These are phyloP conservation scores for Drosophila bunnanda DNA, from an alignment of 2,888 invertebrate genomes.

Conservation along the genomic window DNA sequence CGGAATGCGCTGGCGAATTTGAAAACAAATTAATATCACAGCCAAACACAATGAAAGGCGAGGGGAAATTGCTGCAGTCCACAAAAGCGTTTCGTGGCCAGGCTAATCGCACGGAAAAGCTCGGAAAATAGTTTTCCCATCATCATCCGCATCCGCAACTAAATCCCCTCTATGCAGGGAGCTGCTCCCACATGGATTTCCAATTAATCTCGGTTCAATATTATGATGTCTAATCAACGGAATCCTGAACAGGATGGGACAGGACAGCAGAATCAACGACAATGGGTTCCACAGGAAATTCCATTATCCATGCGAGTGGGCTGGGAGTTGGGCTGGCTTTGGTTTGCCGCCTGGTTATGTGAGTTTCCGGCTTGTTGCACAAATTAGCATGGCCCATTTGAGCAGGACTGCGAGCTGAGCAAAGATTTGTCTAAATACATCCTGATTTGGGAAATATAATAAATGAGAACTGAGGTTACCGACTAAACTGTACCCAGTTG, in stretches of 20 bases:
- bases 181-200: conserved; percentile 24
- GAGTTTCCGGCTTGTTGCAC: conserved; percentile 71
- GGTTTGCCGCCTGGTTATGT: conserved; percentile 43
- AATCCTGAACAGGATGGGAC: conserved; percentile 14
- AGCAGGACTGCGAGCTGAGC: conserved; percentile 41
- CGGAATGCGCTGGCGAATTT: conserved; percentile 36
- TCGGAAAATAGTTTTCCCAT: conserved; percentile 15
- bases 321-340: neutral
- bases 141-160: neutral
- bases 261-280: conserved; percentile 24
- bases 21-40: conserved; percentile 36
- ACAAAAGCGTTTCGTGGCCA: conserved; percentile 10
- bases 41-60: conserved; percentile 8
- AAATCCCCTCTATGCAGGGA: neutral
- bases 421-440: conserved; percentile 55
- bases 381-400: conserved; percentile 72
- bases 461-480: neutral
- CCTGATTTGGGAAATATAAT: conserved; percentile 48
- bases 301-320: conserved; percentile 37
- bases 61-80: conserved; percentile 23
- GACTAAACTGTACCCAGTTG: conserved; percentile 5
- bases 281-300: conserved; percentile 32
- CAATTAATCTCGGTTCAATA: conserved; percentile 50
- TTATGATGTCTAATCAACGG: conserved; percentile 50
- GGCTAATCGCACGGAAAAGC: conserved; percentile 34